These are phyloP conservation scores for Oncopodura yosiiana DNA, from an alignment of 1,140 invertebrate species.

Conservation along the genomic window DNA sequence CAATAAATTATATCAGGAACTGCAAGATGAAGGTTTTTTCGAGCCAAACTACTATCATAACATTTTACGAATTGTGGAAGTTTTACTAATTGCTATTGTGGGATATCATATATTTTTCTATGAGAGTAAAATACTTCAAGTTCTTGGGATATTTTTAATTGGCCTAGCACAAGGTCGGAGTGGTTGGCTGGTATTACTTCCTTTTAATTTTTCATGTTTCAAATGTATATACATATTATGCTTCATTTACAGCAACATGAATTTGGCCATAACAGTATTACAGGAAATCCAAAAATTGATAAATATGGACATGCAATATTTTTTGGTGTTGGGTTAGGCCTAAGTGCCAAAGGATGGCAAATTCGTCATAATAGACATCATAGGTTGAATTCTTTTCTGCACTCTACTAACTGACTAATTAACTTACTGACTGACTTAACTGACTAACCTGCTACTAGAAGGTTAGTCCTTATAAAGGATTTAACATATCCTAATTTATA, in stretches of 20 bases:
- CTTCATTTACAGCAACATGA: conserved; percentile 9
- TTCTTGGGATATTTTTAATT: conserved; percentile 18
- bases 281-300: conserved; percentile 26
- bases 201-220: neutral
- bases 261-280: conserved; percentile 25
- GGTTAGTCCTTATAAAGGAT: no score
- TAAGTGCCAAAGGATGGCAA: no score
- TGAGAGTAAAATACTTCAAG: conserved; percentile 4
- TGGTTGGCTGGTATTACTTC: conserved; percentile 18
- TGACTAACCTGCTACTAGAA: no score
- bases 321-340: no score
- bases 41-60: conserved; percentile 20
- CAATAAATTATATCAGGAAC: conserved; percentile 28
- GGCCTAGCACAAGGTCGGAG: conserved; percentile 20
- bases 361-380: no score
- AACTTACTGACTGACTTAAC: no score
- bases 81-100: conserved; percentile 6
- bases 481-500: no score
- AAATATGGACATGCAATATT: conserved; percentile 6
- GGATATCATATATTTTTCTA: conserved; percentile 19
- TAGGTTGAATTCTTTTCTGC: no score
- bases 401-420: no score
- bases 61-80: conserved; percentile 14
- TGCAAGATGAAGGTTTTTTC: conserved; percentile 31
- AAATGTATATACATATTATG: neutral